Evolutionary conservation across 1,140 invertebrate species (phyloP), one percentile per base, ranked within the genome.

Genomic region (Pygmarrhopalites habei): DNA sequence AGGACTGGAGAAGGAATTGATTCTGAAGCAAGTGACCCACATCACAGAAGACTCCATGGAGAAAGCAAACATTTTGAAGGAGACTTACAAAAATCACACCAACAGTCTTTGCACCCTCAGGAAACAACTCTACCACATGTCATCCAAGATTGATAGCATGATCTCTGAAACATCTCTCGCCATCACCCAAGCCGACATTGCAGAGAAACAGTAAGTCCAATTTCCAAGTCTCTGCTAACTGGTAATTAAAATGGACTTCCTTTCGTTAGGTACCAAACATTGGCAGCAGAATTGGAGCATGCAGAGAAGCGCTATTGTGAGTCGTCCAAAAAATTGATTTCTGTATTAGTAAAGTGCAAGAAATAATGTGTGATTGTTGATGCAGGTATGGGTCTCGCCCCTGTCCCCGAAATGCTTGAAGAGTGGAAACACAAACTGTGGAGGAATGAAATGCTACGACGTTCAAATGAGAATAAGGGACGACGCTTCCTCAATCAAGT

Each of bases 111-210:
- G 58, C 2, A 51, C 35, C n/a, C 57, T 67, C 7, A 47, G 66
- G 0, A 65, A 65, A 44, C 29, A n/a, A 12, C 49, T 71, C 3
- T 43, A 52, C 12, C 58, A 61, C 14, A 35, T 68, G 25, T 67
- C 69, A 1, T 51, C 23, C 10, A 26, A 56, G 23, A 71, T 71
- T 51, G 64, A 71, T 28, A 66, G 69, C 12, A 61, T 67, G 52
- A 67, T 67, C 39, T 65, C 63, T 12, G 69, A 71, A 30, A 56
- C 51, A 7, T 62, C 65, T 2, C 53, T 71, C 43, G 65, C 69
- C 2, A 29, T 44, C 26, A 52, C 56, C 4, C 41, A 65, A 51
- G 62, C 69, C 2, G 46, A 60, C 3, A 35, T 41, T 0, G 64
- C 63, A n/a, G 65, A 71, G 57, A 61, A 57, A 51, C 32, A 52